These are phyloP conservation scores for Melanostoma scalare DNA, from an alignment of 2,888 invertebrate species.

Conservation along the genomic window DNA sequence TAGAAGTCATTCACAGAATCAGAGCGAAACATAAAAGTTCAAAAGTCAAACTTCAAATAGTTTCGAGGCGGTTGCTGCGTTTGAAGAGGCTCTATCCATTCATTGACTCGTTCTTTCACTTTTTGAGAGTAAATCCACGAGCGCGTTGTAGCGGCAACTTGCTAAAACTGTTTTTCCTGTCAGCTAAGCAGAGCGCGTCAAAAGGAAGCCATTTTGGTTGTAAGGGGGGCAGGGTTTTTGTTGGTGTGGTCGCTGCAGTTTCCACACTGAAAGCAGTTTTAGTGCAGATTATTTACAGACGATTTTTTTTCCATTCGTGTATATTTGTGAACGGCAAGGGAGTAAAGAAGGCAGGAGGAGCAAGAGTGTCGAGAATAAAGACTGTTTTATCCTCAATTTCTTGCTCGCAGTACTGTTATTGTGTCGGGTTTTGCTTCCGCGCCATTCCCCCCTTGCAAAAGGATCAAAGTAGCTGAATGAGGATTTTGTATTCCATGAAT, in stretches of 20 bases:
- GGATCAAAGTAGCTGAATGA: slow-evolving; percentile 71
- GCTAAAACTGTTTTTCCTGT: slow-evolving; percentile 70
- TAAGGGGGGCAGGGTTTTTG: neutral
- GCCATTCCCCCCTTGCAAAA: neutral
- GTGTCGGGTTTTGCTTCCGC: slow-evolving; percentile 54
- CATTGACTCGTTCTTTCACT: neutral
- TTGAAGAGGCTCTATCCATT: slow-evolving; percentile 42
- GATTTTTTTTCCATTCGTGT: slow-evolving; percentile 39
- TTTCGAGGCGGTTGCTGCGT: slow-evolving; percentile 54
- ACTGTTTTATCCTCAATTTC: slow-evolving; percentile 57
- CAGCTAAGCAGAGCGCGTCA: slow-evolving; percentile 64
- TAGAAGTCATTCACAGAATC: neutral
- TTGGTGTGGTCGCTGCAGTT: slow-evolving; percentile 2
- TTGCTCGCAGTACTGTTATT: slow-evolving; percentile 56
- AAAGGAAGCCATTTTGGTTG: slow-evolving; percentile 47
- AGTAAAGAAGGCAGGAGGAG: no score
- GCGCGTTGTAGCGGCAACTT: slow-evolving; percentile 44
- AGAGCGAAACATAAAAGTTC: slow-evolving; percentile 63
- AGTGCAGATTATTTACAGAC: slow-evolving; percentile 72
- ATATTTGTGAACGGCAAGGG: neutral
- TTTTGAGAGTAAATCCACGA: slow-evolving; percentile 59
- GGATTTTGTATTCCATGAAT: slow-evolving; percentile 68
- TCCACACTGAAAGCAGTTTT: slow-evolving; percentile 56
- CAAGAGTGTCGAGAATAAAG: neutral
- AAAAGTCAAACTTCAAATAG: slow-evolving; percentile 72